Base-by-base conservation (phyloP, 1,140 invertebrate species). In the Druon quercuslanigerum region DNA sequence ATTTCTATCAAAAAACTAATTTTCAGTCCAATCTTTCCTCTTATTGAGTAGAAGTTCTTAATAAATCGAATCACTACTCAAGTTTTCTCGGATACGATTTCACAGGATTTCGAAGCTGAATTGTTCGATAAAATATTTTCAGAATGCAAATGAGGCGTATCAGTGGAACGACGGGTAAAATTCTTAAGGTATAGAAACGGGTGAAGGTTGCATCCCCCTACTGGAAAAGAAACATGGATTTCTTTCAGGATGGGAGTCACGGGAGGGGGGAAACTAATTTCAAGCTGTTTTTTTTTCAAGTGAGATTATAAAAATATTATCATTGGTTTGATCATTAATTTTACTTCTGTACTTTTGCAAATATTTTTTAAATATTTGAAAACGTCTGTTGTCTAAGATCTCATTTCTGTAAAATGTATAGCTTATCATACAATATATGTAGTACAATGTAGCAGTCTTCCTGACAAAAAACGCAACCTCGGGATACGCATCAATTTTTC, bases 201-300 rank as follows among this genome's bases (percentile, higher is more conserved):
- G 81, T 81, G 74, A 73, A 66, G 79, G 73, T 72, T 74, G 80
- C 79, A 90, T 87, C 90, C 90, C 89, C 90, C 89, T 84, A 82
- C 52, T 74, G 83, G 88, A 86, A 90, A 89, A 76, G 83, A 87
- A 88, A 81, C 86, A 90, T 79, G 89, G 90, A 90, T 81, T 78
- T 87, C 85, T 86, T 78, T 79, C 40, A 33, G 88, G 88, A 90
- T 87, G 81, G 84, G 89, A 87, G 83, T 75, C 87, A 90, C 88
- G 87, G 89, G 88, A 90, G 90, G 90, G 90, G 89, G 89, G 84
- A 89, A 11, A 46, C 40, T 46, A 11, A 46, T 46, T 9, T 46
- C 40, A 7, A 46, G 9, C 9, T 46, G 40, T 1, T 9, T 11
- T 46, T 46, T 46, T 46, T 11, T 1, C 40, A 11, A 46, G 40